Base-by-base conservation (phyloP, 2,888 invertebrate genomes). In the Rugalucina vietnamica region DNA sequence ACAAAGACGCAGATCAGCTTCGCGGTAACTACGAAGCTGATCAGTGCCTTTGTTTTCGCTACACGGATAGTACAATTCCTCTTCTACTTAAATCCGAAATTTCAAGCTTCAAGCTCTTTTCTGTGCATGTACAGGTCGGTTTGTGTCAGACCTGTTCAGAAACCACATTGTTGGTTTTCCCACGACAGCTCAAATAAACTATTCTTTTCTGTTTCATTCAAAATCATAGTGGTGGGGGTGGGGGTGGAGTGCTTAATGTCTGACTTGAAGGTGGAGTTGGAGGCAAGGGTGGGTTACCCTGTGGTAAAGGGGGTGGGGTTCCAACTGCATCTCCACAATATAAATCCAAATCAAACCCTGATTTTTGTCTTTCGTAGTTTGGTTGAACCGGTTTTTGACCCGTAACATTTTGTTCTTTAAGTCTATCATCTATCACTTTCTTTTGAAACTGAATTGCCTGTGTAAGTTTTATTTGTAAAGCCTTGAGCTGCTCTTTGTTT, bases 201-300 rank as follows among this genome's bases (percentile, higher is more conserved):
- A n/a, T n/a, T n/a, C n/a, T n/a, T n/a, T n/a, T n/a, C n/a, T n/a
- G n/a, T n/a, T n/a, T 77, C 71, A 74, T 34, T n/a, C n/a, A n/a
- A n/a, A n/a, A n/a, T n/a, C n/a, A n/a, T n/a, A 18, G 86, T 36
- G 87, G 87, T 4, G 87, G 89, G 18, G 88, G 89, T 50, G 90
- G 90, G 10, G 90, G 90, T 1, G 86, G 85, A 12, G 87, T 84
- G 14, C 79, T 76, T 8, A 76, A 72, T n/a, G 79, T 74, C 37
- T 84, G 88, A 10, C 82, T 80, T 12, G 85, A 82, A 8, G 89
- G 89, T 18, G 90, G 90, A 18, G 84, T 82, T n/a, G 81, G 77
- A 12, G 85, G 83, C 12, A 83, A 76, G 12, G 87, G 85, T 27
- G 88, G 87, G 14, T 49, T 27, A 39, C 39, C 39, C 24, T 39